Evolutionary conservation across 2,113 vertebrate species (phyloP).

Genomic region (Poecilia latipinna): DNA sequence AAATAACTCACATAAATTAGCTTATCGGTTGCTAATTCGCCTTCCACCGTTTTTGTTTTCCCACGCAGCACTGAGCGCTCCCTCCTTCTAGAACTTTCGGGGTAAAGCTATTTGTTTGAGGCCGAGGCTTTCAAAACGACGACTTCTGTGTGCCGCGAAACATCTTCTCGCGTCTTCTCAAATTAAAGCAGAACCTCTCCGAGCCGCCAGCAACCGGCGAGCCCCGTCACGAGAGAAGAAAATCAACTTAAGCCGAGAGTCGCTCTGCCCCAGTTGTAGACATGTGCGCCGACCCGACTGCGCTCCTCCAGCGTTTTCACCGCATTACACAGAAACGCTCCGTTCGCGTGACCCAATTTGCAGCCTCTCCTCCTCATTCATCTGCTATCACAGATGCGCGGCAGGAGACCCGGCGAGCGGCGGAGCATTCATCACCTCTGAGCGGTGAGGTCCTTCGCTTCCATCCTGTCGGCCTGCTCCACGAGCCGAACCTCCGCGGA

Average conservation of each 20-base stretch:
- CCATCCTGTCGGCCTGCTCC: slow-evolving; percentile 46
- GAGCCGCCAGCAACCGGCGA: slow-evolving; percentile 11
- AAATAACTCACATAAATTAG: no score
- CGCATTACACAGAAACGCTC: slow-evolving; percentile 74
- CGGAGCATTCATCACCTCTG: slow-evolving; percentile 72
- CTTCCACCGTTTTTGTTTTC: no score
- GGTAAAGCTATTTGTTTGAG: not conserved
- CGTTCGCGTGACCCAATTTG: slow-evolving; percentile 74
- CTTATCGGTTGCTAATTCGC: no score
- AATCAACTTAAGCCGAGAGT: slow-evolving; percentile 26
- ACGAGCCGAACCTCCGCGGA: slow-evolving; percentile 52
- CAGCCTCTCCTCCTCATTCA: slow-evolving; percentile 74
- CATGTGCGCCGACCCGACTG: slow-evolving; percentile 60
- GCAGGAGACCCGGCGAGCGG: slow-evolving; percentile 59
- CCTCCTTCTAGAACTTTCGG: no score
- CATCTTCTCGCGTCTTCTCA: not conserved
- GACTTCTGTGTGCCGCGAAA: not conserved
- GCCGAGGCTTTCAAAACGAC: not conserved
- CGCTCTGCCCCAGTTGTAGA: slow-evolving; percentile 55
- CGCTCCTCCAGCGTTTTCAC: slow-evolving; percentile 69
- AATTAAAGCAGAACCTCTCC: slow-evolving; percentile 17
- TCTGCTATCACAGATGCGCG: slow-evolving; percentile 75
- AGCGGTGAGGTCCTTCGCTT: slow-evolving; percentile 52
- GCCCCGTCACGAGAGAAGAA: slow-evolving; percentile 1
- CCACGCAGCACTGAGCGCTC: no score